Conservation (phyloP, 1,140 invertebrate genomes). For the Zaprionus camerounensis region DNA sequence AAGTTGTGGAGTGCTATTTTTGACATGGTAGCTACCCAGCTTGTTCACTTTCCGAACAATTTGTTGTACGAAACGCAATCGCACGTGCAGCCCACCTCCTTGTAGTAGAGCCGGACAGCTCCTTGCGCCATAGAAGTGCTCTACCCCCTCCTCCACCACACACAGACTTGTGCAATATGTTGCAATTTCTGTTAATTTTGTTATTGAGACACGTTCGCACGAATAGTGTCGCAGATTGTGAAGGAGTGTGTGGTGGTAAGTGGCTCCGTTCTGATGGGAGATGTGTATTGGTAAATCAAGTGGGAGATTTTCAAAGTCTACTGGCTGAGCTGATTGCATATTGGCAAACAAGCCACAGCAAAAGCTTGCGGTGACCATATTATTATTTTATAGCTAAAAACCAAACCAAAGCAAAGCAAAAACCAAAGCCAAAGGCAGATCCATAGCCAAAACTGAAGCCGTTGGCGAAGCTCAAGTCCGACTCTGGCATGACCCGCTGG, state of each 20-base stretch:
- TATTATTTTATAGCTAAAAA: constrained; percentile 62
- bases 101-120: constrained; percentile 1
- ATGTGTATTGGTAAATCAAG: constrained; percentile 31
- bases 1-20: constrained; percentile 60
- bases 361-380: constrained; percentile 74
- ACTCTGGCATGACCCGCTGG: background rate
- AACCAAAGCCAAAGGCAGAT: constrained; percentile 15
- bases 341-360: constrained; percentile 73
- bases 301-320: constrained; percentile 14
- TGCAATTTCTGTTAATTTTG: constrained; percentile 82
- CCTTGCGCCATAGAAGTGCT: background rate
- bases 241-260: constrained; percentile 45
- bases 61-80: constrained; percentile 49
- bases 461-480: background rate
- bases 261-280: background rate
- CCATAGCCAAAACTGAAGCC: background rate
- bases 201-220: constrained; percentile 78
- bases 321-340: constrained; percentile 27
- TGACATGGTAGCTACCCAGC: constrained; percentile 51
- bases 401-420: constrained; percentile 6
- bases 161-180: constrained; percentile 61
- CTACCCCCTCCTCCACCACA: background rate
- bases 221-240: constrained; percentile 70
- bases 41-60: constrained; percentile 59
- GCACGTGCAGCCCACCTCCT: constrained; percentile 26